Conservation (phyloP, 2,888 invertebrate species). For the Himalopsyche anomala region DNA sequence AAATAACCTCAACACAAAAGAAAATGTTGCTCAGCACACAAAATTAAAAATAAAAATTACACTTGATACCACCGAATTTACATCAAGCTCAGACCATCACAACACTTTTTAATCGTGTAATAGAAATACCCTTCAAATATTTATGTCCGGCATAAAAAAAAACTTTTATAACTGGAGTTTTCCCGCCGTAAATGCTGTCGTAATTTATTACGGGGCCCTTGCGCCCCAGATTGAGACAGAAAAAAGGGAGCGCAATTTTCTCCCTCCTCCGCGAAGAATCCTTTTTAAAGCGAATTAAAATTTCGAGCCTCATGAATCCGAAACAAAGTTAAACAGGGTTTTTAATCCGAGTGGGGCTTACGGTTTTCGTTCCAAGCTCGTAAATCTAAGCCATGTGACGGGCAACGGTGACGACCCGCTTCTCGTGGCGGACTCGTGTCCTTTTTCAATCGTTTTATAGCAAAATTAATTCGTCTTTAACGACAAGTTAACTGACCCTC, state of each 20-base stretch:
- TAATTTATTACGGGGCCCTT: conserved; percentile 41
- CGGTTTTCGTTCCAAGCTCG: conserved; percentile 12
- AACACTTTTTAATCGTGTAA: conserved; percentile 25
- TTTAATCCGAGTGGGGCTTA: conserved; percentile 43
- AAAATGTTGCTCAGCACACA: background rate
- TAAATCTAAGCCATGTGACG: conserved; percentile 33
- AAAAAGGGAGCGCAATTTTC: background rate
- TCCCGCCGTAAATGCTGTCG: conserved; percentile 17
- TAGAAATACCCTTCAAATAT: conserved; percentile 39
- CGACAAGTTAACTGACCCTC: too few species aligned
- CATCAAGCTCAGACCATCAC: background rate
- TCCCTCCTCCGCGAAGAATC: background rate
- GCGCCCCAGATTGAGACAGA: conserved; percentile 22
- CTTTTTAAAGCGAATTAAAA: conserved; percentile 47
- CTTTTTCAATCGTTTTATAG: background rate
- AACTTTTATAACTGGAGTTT: conserved; percentile 41
- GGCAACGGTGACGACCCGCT: conserved; percentile 16
- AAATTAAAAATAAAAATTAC: conserved; percentile 1
- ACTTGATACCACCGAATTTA: background rate
- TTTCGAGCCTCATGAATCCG: conserved; percentile 46
- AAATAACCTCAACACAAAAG: background rate
- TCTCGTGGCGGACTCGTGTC: background rate
- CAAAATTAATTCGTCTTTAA: background rate
- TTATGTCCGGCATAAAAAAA: conserved; percentile 13
- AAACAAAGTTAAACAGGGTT: conserved; percentile 45